Evolutionary conservation across 2,113 vertebrate genomes (phyloP).

Genomic region (Alethe diademata): DNA sequence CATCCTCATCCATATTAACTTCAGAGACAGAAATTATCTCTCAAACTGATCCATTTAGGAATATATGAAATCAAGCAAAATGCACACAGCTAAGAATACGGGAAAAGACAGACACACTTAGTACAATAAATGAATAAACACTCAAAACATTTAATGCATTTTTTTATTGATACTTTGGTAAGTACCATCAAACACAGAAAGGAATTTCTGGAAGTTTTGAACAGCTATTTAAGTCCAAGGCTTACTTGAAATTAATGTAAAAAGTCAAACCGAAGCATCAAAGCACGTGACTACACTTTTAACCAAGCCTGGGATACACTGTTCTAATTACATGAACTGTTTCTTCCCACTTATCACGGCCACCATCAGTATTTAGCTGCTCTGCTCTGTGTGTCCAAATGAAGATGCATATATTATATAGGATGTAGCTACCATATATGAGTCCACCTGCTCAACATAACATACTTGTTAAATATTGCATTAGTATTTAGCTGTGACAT

Average conservation of each 20-base stretch:
- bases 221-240: neutral
- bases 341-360: neutral
- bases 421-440: neutral
- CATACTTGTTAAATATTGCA: neutral
- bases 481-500: neutral
- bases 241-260: neutral
- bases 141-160: neutral
- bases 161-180: neutral
- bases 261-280: neutral
- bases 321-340: neutral
- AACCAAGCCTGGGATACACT: neutral
- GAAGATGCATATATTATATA: neutral
- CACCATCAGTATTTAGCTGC: neutral
- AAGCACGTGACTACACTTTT: neutral
- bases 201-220: neutral
- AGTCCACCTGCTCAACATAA: conserved; percentile 10
- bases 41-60: neutral
- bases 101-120: neutral
- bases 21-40: neutral
- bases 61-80: neutral
- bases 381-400: conserved; percentile 3
- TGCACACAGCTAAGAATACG: neutral
- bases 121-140: neutral
- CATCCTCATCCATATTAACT: neutral
- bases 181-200: neutral